Conservation (phyloP, 2,797 vertebrate species). For the Mus caroli region DNA sequence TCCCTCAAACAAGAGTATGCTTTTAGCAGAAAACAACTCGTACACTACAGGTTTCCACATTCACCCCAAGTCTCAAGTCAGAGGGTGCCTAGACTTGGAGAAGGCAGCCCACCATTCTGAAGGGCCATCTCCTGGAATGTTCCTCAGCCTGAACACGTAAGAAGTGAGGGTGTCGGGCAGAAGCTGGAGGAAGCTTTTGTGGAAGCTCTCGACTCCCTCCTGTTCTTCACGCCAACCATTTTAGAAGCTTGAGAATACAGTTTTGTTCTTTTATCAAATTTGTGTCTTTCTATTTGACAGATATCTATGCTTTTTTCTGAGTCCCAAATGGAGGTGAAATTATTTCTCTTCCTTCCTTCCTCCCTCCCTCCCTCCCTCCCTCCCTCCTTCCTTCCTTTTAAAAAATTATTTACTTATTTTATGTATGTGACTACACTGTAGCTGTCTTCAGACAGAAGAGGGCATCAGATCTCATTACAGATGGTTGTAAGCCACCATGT, state of each 20-base stretch:
- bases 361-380: too few species aligned
- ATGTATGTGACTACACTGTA: background rate
- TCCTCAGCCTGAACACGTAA: slow-evolving; percentile 32
- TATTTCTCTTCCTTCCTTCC: background rate
- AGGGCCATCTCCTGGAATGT: background rate
- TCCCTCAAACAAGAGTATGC: background rate
- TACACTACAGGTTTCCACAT: slow-evolving; percentile 36
- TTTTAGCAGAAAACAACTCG: slow-evolving; percentile 55
- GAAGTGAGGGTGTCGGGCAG: slow-evolving; percentile 47
- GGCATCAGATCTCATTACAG: background rate
- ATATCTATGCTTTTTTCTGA: slow-evolving; percentile 77
- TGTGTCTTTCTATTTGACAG: slow-evolving; percentile 75
- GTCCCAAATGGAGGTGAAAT: slow-evolving; percentile 73
- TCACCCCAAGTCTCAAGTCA: slow-evolving; percentile 37
- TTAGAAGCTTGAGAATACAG: slow-evolving; percentile 70
- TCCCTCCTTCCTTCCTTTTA: background rate
- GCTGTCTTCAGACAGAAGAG: background rate
- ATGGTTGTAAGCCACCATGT: background rate
- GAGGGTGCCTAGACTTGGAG: background rate
- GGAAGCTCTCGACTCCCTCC: accelerated
- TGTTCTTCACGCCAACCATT: slow-evolving; percentile 41
- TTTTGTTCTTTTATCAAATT: slow-evolving; percentile 62
- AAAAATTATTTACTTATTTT: background rate
- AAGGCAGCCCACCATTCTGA: background rate
- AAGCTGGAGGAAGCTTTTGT: slow-evolving; percentile 19